Conservation (phyloP, 92 coral and sea anemone species). For the Heteractis magnifica region DNA sequence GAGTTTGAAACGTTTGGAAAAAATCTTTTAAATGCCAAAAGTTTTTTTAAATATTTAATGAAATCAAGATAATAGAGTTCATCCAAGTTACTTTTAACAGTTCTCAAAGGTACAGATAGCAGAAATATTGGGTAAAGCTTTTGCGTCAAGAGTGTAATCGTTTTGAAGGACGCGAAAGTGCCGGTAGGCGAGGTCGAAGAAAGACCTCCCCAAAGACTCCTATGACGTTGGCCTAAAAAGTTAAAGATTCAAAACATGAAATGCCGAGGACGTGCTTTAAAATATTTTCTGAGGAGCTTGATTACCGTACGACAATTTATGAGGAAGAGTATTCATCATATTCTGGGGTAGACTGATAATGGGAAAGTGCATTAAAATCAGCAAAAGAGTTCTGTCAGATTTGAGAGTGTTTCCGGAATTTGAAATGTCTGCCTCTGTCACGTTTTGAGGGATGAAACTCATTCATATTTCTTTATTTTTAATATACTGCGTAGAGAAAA, state of each 20-base stretch:
- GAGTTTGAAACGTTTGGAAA: not conserved
- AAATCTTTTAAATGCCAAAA: not conserved
- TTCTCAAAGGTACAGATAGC: not conserved
- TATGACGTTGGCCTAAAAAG: not conserved
- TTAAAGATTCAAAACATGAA: not conserved
- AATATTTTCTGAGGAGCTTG: not conserved
- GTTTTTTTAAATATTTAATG: not conserved
- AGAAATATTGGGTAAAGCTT: not conserved
- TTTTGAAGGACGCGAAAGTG: not conserved
- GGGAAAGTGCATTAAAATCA: not conserved
- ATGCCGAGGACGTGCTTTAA: not conserved
- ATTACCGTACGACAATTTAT: not conserved
- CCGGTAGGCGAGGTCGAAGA: not conserved
- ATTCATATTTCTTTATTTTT: not conserved
- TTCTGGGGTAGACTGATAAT: not conserved
- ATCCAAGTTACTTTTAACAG: not conserved
- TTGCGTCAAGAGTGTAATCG: not conserved
- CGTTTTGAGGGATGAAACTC: not conserved
- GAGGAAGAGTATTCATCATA: not conserved
- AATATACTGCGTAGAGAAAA: not conserved
- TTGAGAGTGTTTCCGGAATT: not conserved
- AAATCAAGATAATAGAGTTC: not conserved
- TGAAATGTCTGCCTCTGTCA: not conserved
- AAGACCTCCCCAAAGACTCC: not conserved
- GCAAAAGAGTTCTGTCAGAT: not conserved